These are phyloP conservation scores for Pelvicachromis taeniatus DNA, from an alignment of 2,113 vertebrate species.

Conservation along the genomic window DNA sequence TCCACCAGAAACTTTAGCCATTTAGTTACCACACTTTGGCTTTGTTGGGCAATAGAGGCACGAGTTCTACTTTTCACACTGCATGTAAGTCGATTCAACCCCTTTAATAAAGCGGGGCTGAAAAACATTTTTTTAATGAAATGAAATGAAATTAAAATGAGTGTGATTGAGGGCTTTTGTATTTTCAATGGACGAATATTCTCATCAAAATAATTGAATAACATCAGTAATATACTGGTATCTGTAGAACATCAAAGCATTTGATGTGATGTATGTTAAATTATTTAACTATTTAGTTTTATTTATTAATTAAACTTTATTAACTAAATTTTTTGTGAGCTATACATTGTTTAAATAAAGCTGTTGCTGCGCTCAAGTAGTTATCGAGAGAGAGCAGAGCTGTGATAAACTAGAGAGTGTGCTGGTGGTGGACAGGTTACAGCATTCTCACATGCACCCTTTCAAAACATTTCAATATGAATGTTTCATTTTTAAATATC, in stretches of 20 bases:
- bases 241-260: not conserved
- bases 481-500: too few relatives aligned
- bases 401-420: not conserved
- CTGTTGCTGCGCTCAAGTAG: not conserved
- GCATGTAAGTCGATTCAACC: not conserved
- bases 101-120: not conserved
- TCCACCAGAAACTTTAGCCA: not conserved
- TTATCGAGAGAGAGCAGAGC: not conserved
- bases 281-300: not conserved
- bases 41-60: not conserved
- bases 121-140: too few relatives aligned
- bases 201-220: not conserved
- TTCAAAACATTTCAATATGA: not conserved
- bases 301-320: not conserved
- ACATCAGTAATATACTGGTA: not conserved
- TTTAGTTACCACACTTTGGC: slow-evolving; percentile 4
- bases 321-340: not conserved
- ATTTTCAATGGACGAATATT: not conserved
- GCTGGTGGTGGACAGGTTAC: not conserved
- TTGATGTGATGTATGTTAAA: not conserved
- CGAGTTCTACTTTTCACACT: slow-evolving; percentile 40
- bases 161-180: not conserved
- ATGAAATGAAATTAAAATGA: not conserved
- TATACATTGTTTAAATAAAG: not conserved
- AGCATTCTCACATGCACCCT: not conserved